A percentile compares a stretch with the other conserved stretches of the same genome.
These are phyloP conservation scores for Marmota monax DNA, from an alignment of 2,113 vertebrate genomes.

Conservation along the genomic window DNA sequence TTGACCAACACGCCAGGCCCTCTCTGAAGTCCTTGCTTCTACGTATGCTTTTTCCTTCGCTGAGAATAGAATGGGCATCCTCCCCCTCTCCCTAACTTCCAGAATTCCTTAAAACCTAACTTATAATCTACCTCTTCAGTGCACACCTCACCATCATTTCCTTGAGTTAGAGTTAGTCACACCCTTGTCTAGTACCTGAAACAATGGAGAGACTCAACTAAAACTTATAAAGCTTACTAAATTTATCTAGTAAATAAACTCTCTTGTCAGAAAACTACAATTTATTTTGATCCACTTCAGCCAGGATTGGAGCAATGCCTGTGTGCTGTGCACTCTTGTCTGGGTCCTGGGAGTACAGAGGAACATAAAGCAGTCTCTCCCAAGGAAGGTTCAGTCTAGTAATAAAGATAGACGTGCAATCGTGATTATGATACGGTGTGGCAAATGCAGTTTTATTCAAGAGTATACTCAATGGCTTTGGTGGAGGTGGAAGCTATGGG, in stretches of 20 bases:
- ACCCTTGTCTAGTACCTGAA: background rate
- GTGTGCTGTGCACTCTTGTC: background rate
- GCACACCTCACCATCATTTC: background rate
- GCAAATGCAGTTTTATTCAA: background rate
- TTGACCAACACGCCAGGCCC: background rate
- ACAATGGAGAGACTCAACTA: background rate
- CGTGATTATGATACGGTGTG: background rate
- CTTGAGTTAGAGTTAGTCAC: background rate
- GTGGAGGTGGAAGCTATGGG: background rate
- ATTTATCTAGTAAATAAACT: background rate
- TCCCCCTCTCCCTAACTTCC: background rate
- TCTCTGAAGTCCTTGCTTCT: background rate
- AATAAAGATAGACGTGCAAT: background rate
- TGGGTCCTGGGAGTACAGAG: background rate
- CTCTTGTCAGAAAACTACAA: slow-evolving; percentile 38
- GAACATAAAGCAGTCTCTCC: background rate
- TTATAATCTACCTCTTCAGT: background rate
- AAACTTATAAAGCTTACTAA: background rate
- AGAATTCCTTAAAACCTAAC: background rate
- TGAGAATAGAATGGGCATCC: background rate
- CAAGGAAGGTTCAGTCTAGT: background rate
- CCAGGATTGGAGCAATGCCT: background rate
- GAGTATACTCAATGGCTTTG: background rate
- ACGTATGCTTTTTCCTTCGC: background rate
- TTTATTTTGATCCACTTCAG: background rate